These are phyloP conservation scores for Agriopis leucophaearia DNA, from an alignment of 2,888 invertebrate species.

Conservation along the genomic window DNA sequence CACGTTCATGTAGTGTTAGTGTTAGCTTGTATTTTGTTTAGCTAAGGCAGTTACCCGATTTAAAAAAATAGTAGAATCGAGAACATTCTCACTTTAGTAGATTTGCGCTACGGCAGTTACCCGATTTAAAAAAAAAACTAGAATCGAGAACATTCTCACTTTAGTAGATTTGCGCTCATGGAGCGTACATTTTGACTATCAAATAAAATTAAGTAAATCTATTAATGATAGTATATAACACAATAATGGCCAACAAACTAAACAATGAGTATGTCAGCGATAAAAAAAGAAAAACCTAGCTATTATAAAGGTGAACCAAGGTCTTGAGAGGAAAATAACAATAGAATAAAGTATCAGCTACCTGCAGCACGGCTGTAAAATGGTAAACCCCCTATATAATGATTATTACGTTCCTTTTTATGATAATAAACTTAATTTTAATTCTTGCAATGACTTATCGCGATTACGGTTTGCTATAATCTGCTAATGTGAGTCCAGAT, in stretches of 20 bases:
- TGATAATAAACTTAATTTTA: constrained; percentile 2
- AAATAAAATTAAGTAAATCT: neutral
- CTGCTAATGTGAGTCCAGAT: neutral
- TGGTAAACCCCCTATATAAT: constrained; percentile 15
- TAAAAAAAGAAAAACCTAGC: constrained; percentile 14
- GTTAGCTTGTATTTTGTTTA: no score
- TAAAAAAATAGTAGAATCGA: no score
- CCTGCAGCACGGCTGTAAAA: constrained; percentile 6
- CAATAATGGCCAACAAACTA: neutral
- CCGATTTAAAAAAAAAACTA: no score
- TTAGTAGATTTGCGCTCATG: neutral
- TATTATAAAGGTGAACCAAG: constrained; percentile 20
- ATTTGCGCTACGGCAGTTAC: no score
- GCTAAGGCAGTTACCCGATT: no score
- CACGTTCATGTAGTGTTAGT: no score
- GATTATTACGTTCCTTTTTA: neutral
- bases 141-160: neutral
- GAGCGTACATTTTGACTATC: neutral
- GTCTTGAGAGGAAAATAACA: constrained; percentile 28
- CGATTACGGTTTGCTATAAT: neutral
- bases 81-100: no score
- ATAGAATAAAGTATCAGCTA: constrained; percentile 14
- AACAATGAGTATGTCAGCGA: neutral
- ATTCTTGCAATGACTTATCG: constrained; percentile 10
- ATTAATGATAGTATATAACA: neutral